These are phyloP conservation scores for Okapia johnstoni DNA, from an alignment of 2,113 vertebrate genomes.

Conservation along the genomic window DNA sequence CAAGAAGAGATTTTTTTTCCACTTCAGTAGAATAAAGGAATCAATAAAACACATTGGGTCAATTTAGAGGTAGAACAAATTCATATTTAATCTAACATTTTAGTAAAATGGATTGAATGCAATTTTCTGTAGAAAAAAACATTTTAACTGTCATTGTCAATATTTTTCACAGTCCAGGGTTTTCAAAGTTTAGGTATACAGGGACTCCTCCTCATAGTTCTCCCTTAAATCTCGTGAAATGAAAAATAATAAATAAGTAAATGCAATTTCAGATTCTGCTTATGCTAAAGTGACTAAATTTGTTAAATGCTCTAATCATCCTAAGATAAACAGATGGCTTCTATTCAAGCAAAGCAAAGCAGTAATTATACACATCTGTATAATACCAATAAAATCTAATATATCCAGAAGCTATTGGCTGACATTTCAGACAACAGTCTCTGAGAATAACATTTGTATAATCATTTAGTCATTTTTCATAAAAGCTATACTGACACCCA, in stretches of 20 bases:
- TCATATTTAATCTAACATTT: not conserved
- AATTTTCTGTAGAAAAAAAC: not conserved
- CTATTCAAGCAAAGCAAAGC: constrained; percentile 75
- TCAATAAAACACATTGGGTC: not conserved
- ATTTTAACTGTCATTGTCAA: not conserved
- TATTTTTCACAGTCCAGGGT: not conserved
- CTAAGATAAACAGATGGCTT: constrained; percentile 80
- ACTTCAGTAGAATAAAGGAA: not conserved
- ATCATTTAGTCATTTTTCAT: constrained; percentile 75
- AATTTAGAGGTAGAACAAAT: not conserved
- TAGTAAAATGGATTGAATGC: not conserved
- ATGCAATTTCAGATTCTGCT: constrained; percentile 45
- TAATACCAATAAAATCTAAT: constrained; percentile 73
- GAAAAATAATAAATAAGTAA: constrained; percentile 3
- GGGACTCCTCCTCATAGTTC: not conserved
- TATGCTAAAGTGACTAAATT: constrained; percentile 52
- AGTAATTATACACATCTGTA: constrained; percentile 82
- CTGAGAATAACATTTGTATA: constrained; percentile 70
- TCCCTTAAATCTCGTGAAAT: not conserved
- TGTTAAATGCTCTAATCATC: constrained; percentile 74
- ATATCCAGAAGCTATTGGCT: constrained; percentile 73
- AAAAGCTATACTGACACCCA: constrained; percentile 17
- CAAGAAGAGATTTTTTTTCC: not conserved
- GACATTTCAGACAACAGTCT: constrained; percentile 68
- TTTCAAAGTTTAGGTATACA: not conserved